A percentile compares a stretch with the other conserved stretches of the same genome.
Conservation (phyloP, 2,797 vertebrate species). For the Sebastes itinus region DNA sequence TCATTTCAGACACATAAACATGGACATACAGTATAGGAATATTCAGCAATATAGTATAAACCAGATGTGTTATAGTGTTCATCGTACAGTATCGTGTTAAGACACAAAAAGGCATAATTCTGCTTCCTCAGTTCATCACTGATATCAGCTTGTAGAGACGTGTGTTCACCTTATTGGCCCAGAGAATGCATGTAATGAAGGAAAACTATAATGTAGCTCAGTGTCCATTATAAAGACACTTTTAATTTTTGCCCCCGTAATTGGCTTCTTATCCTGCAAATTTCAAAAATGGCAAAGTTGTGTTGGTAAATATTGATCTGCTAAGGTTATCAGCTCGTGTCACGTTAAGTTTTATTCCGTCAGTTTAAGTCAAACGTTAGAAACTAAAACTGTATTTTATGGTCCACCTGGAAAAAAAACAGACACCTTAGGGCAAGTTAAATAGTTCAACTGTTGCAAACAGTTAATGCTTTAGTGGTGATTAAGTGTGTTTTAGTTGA, state of each 20-base stretch:
- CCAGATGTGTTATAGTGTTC: background rate
- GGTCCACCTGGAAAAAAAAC: background rate
- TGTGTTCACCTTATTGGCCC: background rate
- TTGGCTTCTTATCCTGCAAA: background rate
- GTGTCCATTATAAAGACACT: background rate
- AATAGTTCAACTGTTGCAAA: background rate
- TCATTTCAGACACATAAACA: background rate
- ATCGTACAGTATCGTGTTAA: background rate
- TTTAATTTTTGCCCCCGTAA: no score
- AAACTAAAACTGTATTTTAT: background rate
- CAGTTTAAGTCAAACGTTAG: background rate
- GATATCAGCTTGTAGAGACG: background rate
- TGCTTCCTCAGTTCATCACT: background rate
- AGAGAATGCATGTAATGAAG: background rate
- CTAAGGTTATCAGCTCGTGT: accelerated
- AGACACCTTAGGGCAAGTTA: background rate
- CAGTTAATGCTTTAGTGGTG: background rate
- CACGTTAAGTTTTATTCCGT: background rate
- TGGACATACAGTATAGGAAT: background rate
- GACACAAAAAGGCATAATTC: background rate
- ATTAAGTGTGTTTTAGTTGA: background rate
- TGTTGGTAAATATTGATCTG: background rate
- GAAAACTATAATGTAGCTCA: background rate
- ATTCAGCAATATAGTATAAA: background rate
- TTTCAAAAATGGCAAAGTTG: background rate